Base-by-base conservation (phyloP, 2,113 vertebrate species). In the Halichoerus grypus region DNA sequence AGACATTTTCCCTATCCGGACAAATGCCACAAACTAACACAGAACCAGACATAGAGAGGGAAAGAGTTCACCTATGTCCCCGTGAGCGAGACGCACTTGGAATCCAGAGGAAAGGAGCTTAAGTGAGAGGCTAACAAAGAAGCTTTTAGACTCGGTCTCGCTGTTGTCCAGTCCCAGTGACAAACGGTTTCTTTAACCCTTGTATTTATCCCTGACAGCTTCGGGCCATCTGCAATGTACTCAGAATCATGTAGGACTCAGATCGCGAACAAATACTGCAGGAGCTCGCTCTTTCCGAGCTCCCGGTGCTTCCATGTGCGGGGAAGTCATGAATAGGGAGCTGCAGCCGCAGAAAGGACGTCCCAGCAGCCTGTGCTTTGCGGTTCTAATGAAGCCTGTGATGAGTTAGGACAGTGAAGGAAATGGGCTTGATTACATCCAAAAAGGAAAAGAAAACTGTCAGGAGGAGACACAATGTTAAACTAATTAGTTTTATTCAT, bases 101-200 rank as follows among this genome's bases (percentile, higher is more conserved):
- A 80, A 53, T 67, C 69, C 72, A 76, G 36, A 90, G 84, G 13
- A 28, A 76, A 82, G 89, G 81, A 13, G 14, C 57, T 28, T 21
- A 51, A n/a, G 65, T n/a, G 71, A 53, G 12, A 11, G 33, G 7
- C 71, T 92, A 94, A 97, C 96, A 97, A 98, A 97, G 97, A 89
- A 95, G 67, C 72, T n/a, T 83, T 95, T 51, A 88, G 74, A 55
- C 92, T 65, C 28, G 6, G 36, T 83, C 79, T 80, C 65, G 94
- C 74, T 72, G 74, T 28, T 28, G 92, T 97, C 92, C 96, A 76
- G 53, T 92, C 39, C 51, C 91, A 65, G 79, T 14, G 80, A 88
- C 65, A 63, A 65, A 63, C 2, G 19, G n/a, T 69, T 90, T 95
- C 88, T 83, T 86, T 88, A 94, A 87, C 88, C 49, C 80, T 90